These are phyloP conservation scores for Epizoanthus illoricatus DNA, from an alignment of 92 coral and sea anemone genomes.

Conservation along the genomic window DNA sequence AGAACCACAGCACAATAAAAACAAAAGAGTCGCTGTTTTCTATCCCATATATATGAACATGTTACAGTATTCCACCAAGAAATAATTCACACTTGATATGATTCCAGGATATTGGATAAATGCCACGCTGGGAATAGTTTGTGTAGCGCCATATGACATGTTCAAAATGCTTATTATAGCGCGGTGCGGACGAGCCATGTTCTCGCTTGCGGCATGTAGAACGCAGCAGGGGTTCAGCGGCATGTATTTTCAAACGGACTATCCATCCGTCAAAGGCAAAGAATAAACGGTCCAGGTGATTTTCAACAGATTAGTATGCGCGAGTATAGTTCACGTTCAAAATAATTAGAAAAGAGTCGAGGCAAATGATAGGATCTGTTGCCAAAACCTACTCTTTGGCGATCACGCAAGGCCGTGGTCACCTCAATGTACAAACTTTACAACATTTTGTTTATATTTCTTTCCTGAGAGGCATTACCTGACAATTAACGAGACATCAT, in stretches of 20 bases:
- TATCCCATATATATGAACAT: background rate
- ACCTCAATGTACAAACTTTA: background rate
- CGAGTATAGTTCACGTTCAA: constrained; percentile 1
- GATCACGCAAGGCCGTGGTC: background rate
- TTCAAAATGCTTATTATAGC: constrained; percentile 11
- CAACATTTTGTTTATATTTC: background rate
- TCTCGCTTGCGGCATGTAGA: constrained; percentile 25
- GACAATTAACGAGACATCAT: background rate
- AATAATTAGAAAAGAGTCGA: background rate
- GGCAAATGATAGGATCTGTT: background rate
- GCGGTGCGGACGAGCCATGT: constrained; percentile 6
- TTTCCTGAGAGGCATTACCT: background rate
- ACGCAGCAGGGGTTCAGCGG: constrained; percentile 32
- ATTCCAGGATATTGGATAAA: constrained; percentile 21
- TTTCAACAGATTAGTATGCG: background rate
- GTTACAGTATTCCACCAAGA: constrained; percentile 20
- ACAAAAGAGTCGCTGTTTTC: background rate
- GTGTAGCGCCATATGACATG: constrained; percentile 13
- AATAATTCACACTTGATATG: constrained; percentile 20
- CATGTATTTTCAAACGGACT: constrained; percentile 24
- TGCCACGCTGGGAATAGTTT: constrained; percentile 15
- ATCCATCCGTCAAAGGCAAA: constrained; percentile 31
- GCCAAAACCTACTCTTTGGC: background rate
- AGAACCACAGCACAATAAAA: background rate
- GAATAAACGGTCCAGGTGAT: constrained; percentile 17